These are phyloP conservation scores for Phortica okadai DNA, from an alignment of 2,888 invertebrate species.

Conservation along the genomic window DNA sequence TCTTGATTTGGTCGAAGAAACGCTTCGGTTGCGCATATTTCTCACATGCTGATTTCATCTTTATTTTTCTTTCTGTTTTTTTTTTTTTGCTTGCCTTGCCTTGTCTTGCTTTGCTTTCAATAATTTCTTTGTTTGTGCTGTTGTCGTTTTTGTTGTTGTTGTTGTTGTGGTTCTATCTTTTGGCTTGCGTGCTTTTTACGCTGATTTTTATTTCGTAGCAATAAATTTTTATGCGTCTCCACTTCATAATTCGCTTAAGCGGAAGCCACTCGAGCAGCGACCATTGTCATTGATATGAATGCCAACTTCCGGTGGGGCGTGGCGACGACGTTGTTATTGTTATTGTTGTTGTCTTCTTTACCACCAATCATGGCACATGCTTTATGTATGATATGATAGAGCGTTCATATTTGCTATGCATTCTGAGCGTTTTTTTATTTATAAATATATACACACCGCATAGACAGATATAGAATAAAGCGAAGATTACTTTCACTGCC, in stretches of 20 bases:
- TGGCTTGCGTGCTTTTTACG: conserved; percentile 56
- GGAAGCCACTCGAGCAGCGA: conserved; percentile 52
- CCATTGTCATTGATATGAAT: conserved; percentile 41
- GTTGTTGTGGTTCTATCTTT: conserved; percentile 29
- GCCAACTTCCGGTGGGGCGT: background rate
- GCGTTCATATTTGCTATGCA: background rate
- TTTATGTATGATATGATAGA: too few relatives aligned
- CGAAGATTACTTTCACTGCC: too few relatives aligned
- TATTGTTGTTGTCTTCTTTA: background rate
- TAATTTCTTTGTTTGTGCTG: conserved; percentile 41
- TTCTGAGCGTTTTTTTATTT: background rate
- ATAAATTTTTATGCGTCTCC: conserved; percentile 75
- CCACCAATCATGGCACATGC: too few relatives aligned
- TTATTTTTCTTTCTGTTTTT: conserved; percentile 22
- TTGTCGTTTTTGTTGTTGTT: conserved; percentile 1
- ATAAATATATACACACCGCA: too few relatives aligned
- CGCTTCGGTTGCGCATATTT: conserved; percentile 48
- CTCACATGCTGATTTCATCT: conserved; percentile 72
- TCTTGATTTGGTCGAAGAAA: conserved; percentile 44
- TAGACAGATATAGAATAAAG: too few relatives aligned
- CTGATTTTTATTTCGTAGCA: conserved; percentile 71
- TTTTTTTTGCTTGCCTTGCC: background rate
- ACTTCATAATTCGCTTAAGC: conserved; percentile 73
- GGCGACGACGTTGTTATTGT: background rate
- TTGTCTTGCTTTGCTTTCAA: conserved; percentile 7